Evolutionary conservation across 2,113 vertebrate genomes (phyloP), one percentile per base, ranked within the genome.

Genomic region (Cavia aperea): DNA sequence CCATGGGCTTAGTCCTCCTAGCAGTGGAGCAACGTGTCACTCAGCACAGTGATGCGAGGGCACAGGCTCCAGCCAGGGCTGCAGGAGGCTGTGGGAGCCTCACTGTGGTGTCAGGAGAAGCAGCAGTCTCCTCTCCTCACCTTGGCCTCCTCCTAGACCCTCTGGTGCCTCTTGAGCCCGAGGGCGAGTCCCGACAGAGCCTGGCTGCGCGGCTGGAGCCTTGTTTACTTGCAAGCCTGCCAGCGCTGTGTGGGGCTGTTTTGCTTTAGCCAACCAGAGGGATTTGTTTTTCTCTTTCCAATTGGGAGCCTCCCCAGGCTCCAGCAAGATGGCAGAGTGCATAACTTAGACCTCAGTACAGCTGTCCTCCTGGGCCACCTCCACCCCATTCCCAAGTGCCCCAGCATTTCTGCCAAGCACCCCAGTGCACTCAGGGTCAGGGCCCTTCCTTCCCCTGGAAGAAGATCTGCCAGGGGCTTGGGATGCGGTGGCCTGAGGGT

Each of bases 191-290:
- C 81, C 9, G 3, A 84, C 66, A 77, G 79, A 51, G 86, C 46
- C 89, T 0, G 0, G 29, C 86, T 73, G 43, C 60, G 77, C 68
- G 0, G 82, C 90, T 8, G n/a, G 46, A 66, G 85, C 65, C 4
- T 1, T 92, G 86, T 95, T 95, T 72, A 93, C 75, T 60, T 29
- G 13, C 29, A 31, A 12, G 19, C 65, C 89, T 89, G 95, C 96
- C 95, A 96, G 93, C 33, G 39, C 73, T 62, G 46, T 46, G 77
- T 65, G 72, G 72, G 81, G 63, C 94, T 21, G 5, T 65, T 51
- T 51, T 86, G 26, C 78, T 75, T 77, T 26, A 88, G 94, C 94
- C 94, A 91, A 14, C 66, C 72, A 68, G 78, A 14, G 75, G 60
- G 54, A 94, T 83, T 15, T 51, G 46, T 79, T 92, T 81, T 66